Evolutionary conservation across 2,888 invertebrate genomes (phyloP), one percentile per base, ranked within the genome.

Genomic region (Phyllotreta cruciferae): DNA sequence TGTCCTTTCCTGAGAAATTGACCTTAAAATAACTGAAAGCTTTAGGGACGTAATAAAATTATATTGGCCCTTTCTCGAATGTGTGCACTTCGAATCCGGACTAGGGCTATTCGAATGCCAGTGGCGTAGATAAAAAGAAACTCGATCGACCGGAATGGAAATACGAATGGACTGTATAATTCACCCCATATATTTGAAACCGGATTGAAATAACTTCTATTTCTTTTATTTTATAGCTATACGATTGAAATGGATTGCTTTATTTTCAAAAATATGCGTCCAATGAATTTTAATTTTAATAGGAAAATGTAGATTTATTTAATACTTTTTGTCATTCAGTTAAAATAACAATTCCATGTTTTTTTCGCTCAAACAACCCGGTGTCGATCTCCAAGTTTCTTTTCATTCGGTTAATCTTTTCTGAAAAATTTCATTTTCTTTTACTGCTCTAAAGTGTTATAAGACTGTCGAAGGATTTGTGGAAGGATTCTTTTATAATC

Each of bases 21-120:
- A 71, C 71, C 73, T 70, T 71, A 70, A 72, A 70, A 71, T 71
- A 71, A 69, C 69, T 64, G 68, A 69, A 73, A 66, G 68, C 71
- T 70, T 70, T 65, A 64, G 64, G 67, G 65, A 71, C 63, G 65
- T 73, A 67, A 72, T 71, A 69, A 71, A 73, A 72, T 69, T 71
- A 66, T 68, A 71, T 72, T 69, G 69, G 68, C 70, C 71, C 66
- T 67, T 66, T 49, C 50, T 54, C 37, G 57, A 56, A 64, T 53
- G 62, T 61, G 58, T 61, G 58, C 63, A 56, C 11, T 65, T 64
- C 56, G 54, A 24, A 41, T 60, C 63, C 50, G 14, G 42, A 50
- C 35, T n/a, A 39, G 49, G 36, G 39, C 39, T 10, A 34, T 36
- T 57, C 34, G 6, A 14, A 39, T n/a, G 24, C 7, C 57, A 57